Percentiles rank a stretch among this genome's conserved stretches.
phyloP scores from a whole-genome alignment of 35 echinoderm and acorn worm genomes.

The Apostichopus parvimensis region DNA sequence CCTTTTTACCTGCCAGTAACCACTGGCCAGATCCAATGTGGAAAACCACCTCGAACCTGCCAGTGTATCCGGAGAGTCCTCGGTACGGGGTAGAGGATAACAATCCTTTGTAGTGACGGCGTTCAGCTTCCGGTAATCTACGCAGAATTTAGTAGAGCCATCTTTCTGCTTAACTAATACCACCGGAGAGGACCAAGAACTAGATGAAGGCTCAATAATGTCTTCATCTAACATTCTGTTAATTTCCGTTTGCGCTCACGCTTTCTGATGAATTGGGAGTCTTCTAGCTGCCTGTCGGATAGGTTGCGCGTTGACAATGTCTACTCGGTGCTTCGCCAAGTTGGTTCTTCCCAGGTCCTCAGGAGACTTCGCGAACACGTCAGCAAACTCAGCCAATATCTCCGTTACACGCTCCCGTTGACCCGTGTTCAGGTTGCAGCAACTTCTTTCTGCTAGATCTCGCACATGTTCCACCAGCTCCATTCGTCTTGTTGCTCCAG shows the following conservation, averaged over 20 bases:
- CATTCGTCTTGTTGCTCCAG: no score
- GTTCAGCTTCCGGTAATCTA: no score
- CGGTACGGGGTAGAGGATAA: conserved; percentile 54
- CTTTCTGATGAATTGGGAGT: no score
- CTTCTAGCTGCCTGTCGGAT: conserved; percentile 11
- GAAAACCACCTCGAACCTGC: conserved; percentile 42
- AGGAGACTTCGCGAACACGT: not conserved
- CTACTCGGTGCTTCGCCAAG: not conserved
- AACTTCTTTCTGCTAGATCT: not conserved
- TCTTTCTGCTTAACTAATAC: no score
- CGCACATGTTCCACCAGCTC: no score
- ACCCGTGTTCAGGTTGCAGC: no score
- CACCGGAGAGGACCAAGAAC: no score
- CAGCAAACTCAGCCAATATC: not conserved
- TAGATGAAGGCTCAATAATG: no score
- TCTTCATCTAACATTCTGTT: no score
- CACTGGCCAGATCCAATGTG: conserved; percentile 46
- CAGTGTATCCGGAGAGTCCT: conserved; percentile 50
- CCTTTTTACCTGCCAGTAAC: not conserved
- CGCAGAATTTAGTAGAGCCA: no score
- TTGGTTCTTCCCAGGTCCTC: not conserved
- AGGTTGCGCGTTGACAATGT: not conserved
- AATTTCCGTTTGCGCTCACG: no score
- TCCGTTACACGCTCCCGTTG: no score
- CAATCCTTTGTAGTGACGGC: conserved; percentile 56